A percentile compares a stretch with the other conserved stretches of the same genome.
Conservation (phyloP, 2,113 vertebrate genomes). For the Xerus inauris region DNA sequence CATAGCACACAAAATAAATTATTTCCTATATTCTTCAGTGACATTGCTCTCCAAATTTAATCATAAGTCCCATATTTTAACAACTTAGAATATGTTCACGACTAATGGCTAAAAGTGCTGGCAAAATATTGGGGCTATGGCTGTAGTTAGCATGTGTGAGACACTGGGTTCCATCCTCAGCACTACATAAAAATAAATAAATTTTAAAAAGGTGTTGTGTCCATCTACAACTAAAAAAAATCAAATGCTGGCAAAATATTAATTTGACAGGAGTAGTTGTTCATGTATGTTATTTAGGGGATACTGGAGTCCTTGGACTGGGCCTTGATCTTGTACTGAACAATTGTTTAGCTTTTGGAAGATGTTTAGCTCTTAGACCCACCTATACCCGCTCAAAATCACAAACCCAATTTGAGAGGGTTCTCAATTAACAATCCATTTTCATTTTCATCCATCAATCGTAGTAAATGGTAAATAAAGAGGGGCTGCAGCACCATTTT, state of each 20-base stretch:
- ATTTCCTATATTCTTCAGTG: neutral
- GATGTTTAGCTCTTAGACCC: neutral
- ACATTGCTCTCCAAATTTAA: neutral
- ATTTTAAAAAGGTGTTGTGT: no score
- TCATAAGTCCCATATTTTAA: neutral
- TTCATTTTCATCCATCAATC: neutral
- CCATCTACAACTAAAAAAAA: neutral
- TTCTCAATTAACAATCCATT: neutral
- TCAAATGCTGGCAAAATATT: neutral
- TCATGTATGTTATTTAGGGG: neutral
- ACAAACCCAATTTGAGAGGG: neutral
- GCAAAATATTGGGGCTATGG: neutral
- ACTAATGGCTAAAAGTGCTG: neutral
- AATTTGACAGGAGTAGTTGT: neutral
- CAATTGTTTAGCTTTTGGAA: neutral
- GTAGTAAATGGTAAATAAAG: neutral
- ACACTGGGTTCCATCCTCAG: no score
- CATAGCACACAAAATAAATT: neutral
- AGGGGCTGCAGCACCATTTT: neutral
- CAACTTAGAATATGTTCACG: neutral
- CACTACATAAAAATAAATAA: no score
- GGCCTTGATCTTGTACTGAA: neutral
- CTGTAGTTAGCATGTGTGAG: no score
- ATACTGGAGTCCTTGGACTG: neutral
- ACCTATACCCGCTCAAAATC: neutral